Evolutionary conservation across 92 coral and sea anemone genomes (phyloP).

Genomic region (Bergia sp.): DNA sequence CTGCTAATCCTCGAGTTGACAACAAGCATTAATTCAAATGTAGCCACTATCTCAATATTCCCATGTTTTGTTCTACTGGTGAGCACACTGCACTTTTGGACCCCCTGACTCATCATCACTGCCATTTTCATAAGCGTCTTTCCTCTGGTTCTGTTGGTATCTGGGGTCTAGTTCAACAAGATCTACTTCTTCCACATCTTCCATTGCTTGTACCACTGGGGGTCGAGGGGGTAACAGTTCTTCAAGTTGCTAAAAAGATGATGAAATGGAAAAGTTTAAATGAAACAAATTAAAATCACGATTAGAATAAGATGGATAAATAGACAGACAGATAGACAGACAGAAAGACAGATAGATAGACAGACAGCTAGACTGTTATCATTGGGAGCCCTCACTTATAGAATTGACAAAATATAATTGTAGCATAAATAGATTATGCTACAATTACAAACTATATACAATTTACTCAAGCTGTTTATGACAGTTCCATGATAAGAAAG

Average conservation of each 20-base stretch:
- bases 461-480: no score
- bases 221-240: constrained; percentile 84
- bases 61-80: constrained; percentile 60
- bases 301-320: no score
- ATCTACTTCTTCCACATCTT: constrained; percentile 87
- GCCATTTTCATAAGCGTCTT: constrained; percentile 86
- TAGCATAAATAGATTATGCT: no score
- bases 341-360: no score
- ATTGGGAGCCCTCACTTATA: no score
- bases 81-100: constrained; percentile 96
- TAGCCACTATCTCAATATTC: constrained; percentile 2
- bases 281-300: not conserved
- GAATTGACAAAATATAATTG: no score
- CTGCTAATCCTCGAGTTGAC: not conserved
- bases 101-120: constrained; percentile 91
- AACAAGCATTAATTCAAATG: not conserved
- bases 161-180: constrained; percentile 81
- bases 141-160: constrained; percentile 64
- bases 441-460: no score
- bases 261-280: not conserved
- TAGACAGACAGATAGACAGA: no score
- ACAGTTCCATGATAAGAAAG: no score
- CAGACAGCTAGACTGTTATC: no score
- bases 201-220: constrained; percentile 50
- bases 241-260: constrained; percentile 73